Percentiles rank a stretch among this genome's conserved stretches.
Conservation (phyloP, 2,888 invertebrate genomes). For the Amblyjoppa proteus region DNA sequence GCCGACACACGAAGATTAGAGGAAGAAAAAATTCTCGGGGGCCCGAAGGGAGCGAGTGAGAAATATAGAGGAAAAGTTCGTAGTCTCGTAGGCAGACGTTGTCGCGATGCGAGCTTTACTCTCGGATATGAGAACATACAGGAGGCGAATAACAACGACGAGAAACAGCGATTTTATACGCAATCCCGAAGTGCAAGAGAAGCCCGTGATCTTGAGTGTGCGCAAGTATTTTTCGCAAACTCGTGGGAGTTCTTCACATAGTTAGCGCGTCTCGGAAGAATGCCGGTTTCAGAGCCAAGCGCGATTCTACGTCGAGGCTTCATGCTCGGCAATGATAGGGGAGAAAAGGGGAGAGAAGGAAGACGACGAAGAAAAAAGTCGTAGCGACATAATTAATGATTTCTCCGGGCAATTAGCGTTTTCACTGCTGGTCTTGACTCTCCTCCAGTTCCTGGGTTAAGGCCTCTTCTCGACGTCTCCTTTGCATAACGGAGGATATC, state of each 20-base stretch:
- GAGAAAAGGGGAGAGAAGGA: background rate
- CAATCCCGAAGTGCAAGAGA: constrained; percentile 53
- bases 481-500: constrained; percentile 67
- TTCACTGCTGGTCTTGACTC: constrained; percentile 79
- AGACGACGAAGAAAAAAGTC: constrained; percentile 35
- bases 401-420: constrained; percentile 78
- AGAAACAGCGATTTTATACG: constrained; percentile 43
- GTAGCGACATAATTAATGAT: constrained; percentile 71
- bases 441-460: constrained; percentile 72
- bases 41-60: constrained; percentile 54
- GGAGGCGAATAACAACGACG: constrained; percentile 37
- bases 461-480: constrained; percentile 53
- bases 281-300: constrained; percentile 70
- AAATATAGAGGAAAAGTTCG: constrained; percentile 48
- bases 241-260: constrained; percentile 80
- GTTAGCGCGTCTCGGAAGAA: constrained; percentile 76
- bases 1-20: background rate
- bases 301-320: constrained; percentile 8
- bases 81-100: constrained; percentile 36
- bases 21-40: constrained; percentile 21
- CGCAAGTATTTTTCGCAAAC: constrained; percentile 69
- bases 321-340: constrained; percentile 15
- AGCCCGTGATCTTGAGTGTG: constrained; percentile 69
- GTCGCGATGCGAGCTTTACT: constrained; percentile 35
- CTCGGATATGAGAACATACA: constrained; percentile 46